phyloP scores from a whole-genome alignment of 1,140 invertebrate genomes.

The Cherax destructor region DNA sequence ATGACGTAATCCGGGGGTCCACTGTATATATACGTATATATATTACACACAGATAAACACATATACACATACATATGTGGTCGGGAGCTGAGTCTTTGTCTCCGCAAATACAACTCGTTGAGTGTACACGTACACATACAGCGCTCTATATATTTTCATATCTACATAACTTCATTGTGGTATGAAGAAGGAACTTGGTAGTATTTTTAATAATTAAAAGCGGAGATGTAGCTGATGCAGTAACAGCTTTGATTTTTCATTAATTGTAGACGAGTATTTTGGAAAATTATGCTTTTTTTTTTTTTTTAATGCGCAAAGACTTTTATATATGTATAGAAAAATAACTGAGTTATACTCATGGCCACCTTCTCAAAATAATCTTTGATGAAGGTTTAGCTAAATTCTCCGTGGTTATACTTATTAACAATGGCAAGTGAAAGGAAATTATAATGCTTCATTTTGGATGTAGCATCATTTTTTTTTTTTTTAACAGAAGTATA shows the following conservation, averaged over 20 bases:
- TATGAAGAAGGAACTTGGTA: background rate
- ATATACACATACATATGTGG: too few species aligned
- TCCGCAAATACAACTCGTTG: too few species aligned
- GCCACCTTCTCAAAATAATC: background rate
- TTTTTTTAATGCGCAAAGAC: too few species aligned
- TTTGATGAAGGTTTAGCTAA: background rate
- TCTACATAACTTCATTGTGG: background rate
- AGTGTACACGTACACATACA: too few species aligned
- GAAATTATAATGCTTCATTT: background rate
- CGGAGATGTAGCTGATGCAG: background rate
- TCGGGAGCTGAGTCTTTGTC: too few species aligned
- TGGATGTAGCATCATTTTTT: too few species aligned
- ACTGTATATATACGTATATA: too few species aligned
- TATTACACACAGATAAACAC: too few species aligned
- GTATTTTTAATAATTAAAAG: background rate
- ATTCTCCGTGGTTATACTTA: background rate
- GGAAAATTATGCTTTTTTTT: background rate
- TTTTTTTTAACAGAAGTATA: too few species aligned
- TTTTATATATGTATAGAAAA: background rate
- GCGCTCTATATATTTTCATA: too few species aligned
- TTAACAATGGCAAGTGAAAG: slow-evolving; percentile 32
- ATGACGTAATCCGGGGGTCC: too few species aligned
- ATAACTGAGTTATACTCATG: background rate
- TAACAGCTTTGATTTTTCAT: background rate
- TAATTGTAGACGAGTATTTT: background rate